phyloP scores from a whole-genome alignment of 1,140 invertebrate species.

The Drosophila sechellia region DNA sequence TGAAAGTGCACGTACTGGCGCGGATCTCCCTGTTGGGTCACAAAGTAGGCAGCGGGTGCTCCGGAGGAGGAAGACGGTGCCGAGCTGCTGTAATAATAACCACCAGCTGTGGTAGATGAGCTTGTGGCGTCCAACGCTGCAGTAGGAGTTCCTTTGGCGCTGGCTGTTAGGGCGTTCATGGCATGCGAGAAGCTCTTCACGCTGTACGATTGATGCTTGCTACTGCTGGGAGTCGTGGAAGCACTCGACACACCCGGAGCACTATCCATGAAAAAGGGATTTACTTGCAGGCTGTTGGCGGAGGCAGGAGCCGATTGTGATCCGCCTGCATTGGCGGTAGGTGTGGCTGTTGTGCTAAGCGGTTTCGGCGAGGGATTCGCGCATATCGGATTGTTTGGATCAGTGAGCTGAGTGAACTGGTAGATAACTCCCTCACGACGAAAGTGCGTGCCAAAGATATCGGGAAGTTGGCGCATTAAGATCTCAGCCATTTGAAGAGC shows the following conservation, averaged over 20 bases:
- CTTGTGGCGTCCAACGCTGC: constrained; percentile 43
- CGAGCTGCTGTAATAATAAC: constrained; percentile 77
- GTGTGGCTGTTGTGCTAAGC: constrained; percentile 56
- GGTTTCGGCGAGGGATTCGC: constrained; percentile 80
- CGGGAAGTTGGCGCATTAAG: constrained; percentile 97
- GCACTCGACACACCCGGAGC: constrained; percentile 36
- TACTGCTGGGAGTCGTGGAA: constrained; percentile 75
- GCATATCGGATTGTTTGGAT: constrained; percentile 85
- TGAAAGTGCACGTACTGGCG: constrained; percentile 79
- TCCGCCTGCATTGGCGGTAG: constrained; percentile 63
- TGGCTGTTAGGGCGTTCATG: constrained; percentile 79
- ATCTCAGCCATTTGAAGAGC: constrained; percentile 99
- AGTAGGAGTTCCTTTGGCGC: constrained; percentile 46
- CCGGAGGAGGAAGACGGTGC: constrained; percentile 62
- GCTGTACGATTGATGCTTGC: constrained; percentile 75
- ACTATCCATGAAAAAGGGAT: constrained; percentile 81
- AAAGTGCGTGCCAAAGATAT: constrained; percentile 97
- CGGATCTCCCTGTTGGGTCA: constrained; percentile 57
- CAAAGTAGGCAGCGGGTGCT: constrained; percentile 64
- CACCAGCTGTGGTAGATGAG: not conserved
- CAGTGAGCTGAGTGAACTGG: constrained; percentile 92
- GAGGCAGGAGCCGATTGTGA: constrained; percentile 80
- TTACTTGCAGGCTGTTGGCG: constrained; percentile 76
- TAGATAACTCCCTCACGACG: constrained; percentile 97
- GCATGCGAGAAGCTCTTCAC: constrained; percentile 83